phyloP scores from a whole-genome alignment of 92 coral and sea anemone species.

The Palythoa grandiflora region DNA sequence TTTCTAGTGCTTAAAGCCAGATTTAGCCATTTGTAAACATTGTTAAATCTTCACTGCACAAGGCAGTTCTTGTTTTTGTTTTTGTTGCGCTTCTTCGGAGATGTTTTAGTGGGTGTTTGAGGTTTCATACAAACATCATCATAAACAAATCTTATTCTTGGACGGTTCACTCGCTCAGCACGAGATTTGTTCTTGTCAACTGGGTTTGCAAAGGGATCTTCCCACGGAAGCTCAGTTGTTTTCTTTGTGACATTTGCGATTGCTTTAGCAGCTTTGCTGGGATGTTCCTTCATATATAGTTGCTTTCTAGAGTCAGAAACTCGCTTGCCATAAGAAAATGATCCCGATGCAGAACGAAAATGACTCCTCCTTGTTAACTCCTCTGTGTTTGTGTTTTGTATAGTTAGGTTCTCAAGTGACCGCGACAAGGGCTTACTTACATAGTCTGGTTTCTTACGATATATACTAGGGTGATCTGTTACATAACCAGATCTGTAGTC shows the following conservation, averaged over 20 bases:
- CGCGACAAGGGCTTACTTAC: conserved; percentile 79
- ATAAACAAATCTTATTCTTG: conserved; percentile 67
- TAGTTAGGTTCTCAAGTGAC: conserved; percentile 82
- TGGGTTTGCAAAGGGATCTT: conserved; percentile 99
- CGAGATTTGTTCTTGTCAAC: conserved; percentile 81
- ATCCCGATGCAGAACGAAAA: conserved; percentile 68
- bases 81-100: conserved; percentile 66
- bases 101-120: conserved; percentile 39
- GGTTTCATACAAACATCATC: conserved; percentile 41
- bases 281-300: conserved; percentile 43
- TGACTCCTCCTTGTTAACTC: conserved; percentile 56
- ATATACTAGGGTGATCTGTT: conserved; percentile 50
- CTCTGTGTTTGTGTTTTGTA: conserved; percentile 41
- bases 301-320: conserved; percentile 42
- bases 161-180: conserved; percentile 68
- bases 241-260: conserved; percentile 61
- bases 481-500: conserved; percentile 69
- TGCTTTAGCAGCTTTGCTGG: conserved; percentile 53
- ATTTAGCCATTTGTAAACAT: neutral
- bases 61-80: conserved; percentile 76
- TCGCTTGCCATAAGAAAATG: conserved; percentile 52
- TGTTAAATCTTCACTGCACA: conserved; percentile 66
- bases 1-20: neutral
- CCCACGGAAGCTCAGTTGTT: conserved; percentile 91
- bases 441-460: conserved; percentile 52